Evolutionary conservation across 30 jellyfish, hydroid and myxozoan genomes (phyloP).

Genomic region (Calvadosia cruxmelitensis): DNA sequence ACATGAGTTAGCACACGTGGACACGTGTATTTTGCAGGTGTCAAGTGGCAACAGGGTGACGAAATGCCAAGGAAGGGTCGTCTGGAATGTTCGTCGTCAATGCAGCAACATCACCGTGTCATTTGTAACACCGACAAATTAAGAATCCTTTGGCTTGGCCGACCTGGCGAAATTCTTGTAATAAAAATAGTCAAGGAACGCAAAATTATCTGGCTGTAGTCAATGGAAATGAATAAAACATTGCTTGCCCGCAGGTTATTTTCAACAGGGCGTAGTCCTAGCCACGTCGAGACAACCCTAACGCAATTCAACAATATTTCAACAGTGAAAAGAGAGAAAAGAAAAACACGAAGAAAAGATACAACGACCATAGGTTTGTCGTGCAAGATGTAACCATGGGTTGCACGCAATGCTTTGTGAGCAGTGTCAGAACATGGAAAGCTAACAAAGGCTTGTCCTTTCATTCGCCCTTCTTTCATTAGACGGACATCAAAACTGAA

Average conservation of each 20-base stretch:
- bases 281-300: no score
- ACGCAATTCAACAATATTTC: background rate
- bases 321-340: background rate
- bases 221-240: background rate
- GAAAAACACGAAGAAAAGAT: conserved; percentile 43
- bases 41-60: no score
- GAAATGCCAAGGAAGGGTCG: no score
- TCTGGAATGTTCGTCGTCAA: no score
- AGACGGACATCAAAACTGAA: conserved; percentile 54
- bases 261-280: no score
- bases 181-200: no score
- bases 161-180: background rate
- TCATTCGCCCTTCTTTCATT: conserved; percentile 95
- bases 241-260: background rate
- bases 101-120: no score
- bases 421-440: conserved; percentile 56
- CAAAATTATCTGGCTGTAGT: no score
- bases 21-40: no score
- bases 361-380: conserved; percentile 78
- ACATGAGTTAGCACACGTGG: no score
- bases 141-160: background rate
- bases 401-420: conserved; percentile 24
- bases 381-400: conserved; percentile 68
- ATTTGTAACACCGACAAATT: no score
- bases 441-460: conserved; percentile 88